These are phyloP conservation scores for Anthonomus grandis DNA, from an alignment of 1,140 invertebrate species.

Conservation along the genomic window DNA sequence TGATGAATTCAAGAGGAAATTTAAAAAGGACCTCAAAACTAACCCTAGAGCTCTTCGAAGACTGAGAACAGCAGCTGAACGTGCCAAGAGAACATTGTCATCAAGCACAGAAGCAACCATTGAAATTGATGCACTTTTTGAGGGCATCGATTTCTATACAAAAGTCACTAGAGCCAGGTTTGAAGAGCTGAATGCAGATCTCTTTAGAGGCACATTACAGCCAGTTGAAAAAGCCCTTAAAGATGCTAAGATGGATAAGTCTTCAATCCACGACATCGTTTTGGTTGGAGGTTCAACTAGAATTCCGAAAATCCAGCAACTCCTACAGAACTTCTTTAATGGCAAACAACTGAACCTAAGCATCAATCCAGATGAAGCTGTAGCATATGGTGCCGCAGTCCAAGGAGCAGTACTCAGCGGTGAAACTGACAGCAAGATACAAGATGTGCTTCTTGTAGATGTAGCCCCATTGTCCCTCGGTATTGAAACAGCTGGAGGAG, in stretches of 20 bases:
- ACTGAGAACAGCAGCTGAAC: conserved; percentile 74
- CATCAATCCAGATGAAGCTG: conserved; percentile 64
- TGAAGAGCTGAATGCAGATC: conserved; percentile 59
- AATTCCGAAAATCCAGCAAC: conserved; percentile 61
- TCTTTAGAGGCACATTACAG: conserved; percentile 57
- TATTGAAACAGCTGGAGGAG: conserved; percentile 54
- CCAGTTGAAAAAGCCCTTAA: conserved; percentile 64
- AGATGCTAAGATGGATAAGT: conserved; percentile 72
- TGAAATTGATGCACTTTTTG: conserved; percentile 71
- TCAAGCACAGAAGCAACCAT: conserved; percentile 69
- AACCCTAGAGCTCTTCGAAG: conserved; percentile 57
- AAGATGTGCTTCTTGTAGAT: conserved; percentile 72
- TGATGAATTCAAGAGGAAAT: conserved; percentile 53
- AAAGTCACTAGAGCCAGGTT: conserved; percentile 59
- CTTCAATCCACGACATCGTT: conserved; percentile 69
- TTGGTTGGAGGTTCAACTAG: conserved; percentile 77
- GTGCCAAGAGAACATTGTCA: conserved; percentile 73
- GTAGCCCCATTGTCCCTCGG: conserved; percentile 62
- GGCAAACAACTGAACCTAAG: conserved; percentile 62
- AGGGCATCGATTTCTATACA: conserved; percentile 63
- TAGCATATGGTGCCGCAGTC: conserved; percentile 63
- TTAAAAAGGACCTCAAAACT: conserved; percentile 49
- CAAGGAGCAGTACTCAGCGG: conserved; percentile 61
- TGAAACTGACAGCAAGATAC: conserved; percentile 53
- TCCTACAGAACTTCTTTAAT: conserved; percentile 60